These are phyloP conservation scores for Brevimyrus niger DNA, from an alignment of 2,113 vertebrate species.

Conservation along the genomic window DNA sequence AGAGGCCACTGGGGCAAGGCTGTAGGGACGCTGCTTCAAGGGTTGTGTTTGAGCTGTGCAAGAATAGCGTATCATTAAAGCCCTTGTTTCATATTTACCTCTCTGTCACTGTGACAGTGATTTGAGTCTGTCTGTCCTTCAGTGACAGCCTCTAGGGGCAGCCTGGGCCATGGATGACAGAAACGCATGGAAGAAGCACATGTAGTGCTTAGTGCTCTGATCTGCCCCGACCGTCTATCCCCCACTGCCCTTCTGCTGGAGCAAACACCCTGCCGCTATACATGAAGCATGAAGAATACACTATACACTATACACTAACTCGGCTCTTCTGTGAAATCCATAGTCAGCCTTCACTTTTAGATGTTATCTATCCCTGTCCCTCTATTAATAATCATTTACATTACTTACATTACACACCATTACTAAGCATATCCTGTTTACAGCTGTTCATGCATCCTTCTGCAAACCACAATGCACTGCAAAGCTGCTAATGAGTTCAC, in stretches of 20 bases:
- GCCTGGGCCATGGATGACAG: background rate
- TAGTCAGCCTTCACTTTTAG: background rate
- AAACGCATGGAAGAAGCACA: background rate
- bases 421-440: background rate
- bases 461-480: background rate
- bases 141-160: background rate
- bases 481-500: background rate
- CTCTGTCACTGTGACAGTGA: background rate
- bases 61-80: background rate
- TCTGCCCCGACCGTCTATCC: background rate
- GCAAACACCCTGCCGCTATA: background rate
- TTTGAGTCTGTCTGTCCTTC: background rate
- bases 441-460: background rate
- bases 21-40: background rate
- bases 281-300: background rate
- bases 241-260: background rate
- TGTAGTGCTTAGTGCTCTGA: background rate
- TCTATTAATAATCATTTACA: background rate
- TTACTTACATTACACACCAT: background rate
- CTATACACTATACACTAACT: background rate
- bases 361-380: background rate
- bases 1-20: background rate
- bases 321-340: background rate
- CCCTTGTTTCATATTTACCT: background rate
- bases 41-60: background rate